Percentiles rank a stretch among this genome's conserved stretches.
These are phyloP conservation scores for Pampusana beccarii DNA, from an alignment of 2,113 vertebrate species.

Conservation along the genomic window DNA sequence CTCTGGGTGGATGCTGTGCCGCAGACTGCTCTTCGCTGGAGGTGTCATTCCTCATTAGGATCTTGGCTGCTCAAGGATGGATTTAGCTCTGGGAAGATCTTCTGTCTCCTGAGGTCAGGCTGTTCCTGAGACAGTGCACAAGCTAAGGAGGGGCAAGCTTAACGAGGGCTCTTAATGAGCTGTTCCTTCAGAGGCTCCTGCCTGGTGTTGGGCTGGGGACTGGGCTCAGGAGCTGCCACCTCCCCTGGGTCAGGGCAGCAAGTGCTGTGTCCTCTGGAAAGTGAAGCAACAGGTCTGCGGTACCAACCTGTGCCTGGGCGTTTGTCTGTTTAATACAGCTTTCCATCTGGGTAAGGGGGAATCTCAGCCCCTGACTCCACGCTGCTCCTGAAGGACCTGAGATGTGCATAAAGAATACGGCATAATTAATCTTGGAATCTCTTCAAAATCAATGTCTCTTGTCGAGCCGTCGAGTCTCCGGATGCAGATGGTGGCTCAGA, in stretches of 20 bases:
- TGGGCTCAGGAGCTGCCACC: not conserved
- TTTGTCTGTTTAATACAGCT: not conserved
- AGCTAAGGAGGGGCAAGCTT: not conserved
- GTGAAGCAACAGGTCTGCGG: not conserved
- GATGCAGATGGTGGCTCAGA: not conserved
- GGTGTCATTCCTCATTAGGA: conserved; percentile 20
- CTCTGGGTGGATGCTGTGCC: not conserved
- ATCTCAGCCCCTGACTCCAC: not conserved
- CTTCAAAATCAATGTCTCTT: conserved; percentile 23
- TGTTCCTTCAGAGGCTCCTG: not conserved
- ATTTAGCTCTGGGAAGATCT: conserved; percentile 6
- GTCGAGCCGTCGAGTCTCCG: not conserved
- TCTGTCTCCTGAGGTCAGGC: not conserved
- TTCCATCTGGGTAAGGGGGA: not conserved
- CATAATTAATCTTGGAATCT: conserved; percentile 30
- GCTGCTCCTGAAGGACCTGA: not conserved
- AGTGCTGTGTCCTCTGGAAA: not conserved
- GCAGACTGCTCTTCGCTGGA: not conserved
- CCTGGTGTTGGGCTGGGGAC: not conserved
- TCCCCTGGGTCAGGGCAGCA: not conserved
- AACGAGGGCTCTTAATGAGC: not conserved
- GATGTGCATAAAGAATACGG: not conserved
- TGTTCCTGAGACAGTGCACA: not conserved
- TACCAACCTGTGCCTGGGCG: fast-evolving
- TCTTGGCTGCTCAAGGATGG: not conserved